Evolutionary conservation across 2,797 vertebrate genomes (phyloP).

Genomic region (Gymnodraco acuticeps): DNA sequence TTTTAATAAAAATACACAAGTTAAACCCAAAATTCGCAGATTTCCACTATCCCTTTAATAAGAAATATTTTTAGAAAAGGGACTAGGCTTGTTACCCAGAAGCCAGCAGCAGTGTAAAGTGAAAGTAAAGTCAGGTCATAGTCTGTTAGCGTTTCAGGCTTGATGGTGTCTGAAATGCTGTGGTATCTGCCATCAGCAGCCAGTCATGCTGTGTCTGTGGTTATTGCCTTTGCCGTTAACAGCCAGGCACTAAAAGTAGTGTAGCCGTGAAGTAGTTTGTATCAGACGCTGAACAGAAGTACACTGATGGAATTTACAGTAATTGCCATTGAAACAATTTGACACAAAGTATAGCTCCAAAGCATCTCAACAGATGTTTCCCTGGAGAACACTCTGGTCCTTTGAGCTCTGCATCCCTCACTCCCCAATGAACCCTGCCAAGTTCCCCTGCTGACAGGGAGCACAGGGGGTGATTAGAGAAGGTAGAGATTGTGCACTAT

Average conservation of each 20-base stretch:
- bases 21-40: no score
- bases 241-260: background rate
- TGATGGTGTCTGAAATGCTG: slow-evolving; percentile 24
- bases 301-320: slow-evolving; percentile 56
- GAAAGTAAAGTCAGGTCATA: background rate
- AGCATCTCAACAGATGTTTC: slow-evolving; percentile 63
- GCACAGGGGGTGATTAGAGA: slow-evolving; percentile 43
- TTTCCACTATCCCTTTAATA: no score
- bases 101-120: background rate
- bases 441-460: slow-evolving; percentile 46
- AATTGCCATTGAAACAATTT: slow-evolving; percentile 56
- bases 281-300: slow-evolving; percentile 33
- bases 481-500: slow-evolving; percentile 19
- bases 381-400: slow-evolving; percentile 36
- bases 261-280: slow-evolving; percentile 35
- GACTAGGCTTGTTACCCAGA: background rate
- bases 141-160: background rate
- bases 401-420: slow-evolving; percentile 32
- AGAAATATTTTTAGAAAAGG: slow-evolving; percentile 10
- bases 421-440: slow-evolving; percentile 35
- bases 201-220: slow-evolving; percentile 6
- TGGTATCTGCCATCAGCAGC: slow-evolving; percentile 23
- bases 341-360: slow-evolving; percentile 56
- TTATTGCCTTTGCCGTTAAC: slow-evolving; percentile 8
- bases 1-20: no score